phyloP scores from a whole-genome alignment of 1,140 invertebrate genomes.

The Hyles vespertilio region DNA sequence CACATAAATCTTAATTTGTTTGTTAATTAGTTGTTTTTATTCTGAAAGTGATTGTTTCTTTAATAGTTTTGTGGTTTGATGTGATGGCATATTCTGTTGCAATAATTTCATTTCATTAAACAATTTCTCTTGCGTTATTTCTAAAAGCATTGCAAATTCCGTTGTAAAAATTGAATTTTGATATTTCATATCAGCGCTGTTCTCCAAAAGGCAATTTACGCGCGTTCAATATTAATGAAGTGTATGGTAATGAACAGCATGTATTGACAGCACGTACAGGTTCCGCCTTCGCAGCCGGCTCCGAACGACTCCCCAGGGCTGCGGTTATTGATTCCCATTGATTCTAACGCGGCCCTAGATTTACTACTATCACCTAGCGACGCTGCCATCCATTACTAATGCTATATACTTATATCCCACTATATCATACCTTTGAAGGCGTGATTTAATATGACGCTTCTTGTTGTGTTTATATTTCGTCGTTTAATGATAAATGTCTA shows the following conservation, averaged over 20 bases:
- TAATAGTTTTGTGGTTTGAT: too few species aligned
- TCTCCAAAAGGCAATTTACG: too few species aligned
- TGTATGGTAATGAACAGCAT: slow-evolving; percentile 27
- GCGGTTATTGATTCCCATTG: slow-evolving; percentile 64
- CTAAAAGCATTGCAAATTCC: too few species aligned
- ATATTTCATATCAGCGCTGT: too few species aligned
- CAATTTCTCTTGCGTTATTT: too few species aligned
- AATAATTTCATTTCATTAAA: too few species aligned
- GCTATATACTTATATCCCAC: slow-evolving; percentile 6
- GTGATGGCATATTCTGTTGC: too few species aligned
- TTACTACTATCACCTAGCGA: slow-evolving; percentile 44
- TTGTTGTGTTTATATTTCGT: too few species aligned
- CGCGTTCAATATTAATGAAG: slow-evolving; percentile 46
- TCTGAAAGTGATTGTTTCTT: too few species aligned
- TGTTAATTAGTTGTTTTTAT: slow-evolving; percentile 56
- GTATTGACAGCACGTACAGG: slow-evolving; percentile 15
- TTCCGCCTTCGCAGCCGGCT: slow-evolving; percentile 31
- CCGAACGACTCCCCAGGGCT: slow-evolving; percentile 52
- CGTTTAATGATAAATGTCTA: too few species aligned
- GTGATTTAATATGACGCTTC: too few species aligned
- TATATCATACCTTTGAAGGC: neutral
- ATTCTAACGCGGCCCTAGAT: slow-evolving; percentile 62
- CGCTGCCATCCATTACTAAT: slow-evolving; percentile 24
- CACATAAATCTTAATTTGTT: slow-evolving; percentile 71
- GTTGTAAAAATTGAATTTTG: too few species aligned